phyloP scores from a whole-genome alignment of 1,140 invertebrate genomes.

The Hesperophylax magnus region DNA sequence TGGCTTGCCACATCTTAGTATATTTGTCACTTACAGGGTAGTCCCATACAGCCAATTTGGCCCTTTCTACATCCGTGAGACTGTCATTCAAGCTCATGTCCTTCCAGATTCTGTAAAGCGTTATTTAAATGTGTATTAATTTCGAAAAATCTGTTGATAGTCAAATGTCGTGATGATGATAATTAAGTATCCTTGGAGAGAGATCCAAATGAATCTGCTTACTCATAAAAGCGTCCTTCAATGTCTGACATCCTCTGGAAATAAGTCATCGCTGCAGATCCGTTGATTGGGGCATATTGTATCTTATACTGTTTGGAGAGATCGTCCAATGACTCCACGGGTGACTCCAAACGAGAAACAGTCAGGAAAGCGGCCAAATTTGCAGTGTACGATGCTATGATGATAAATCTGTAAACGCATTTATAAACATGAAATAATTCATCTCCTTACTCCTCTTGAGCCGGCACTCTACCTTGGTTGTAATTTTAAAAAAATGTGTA shows the following conservation, averaged over 20 bases:
- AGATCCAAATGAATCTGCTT: slow-evolving; percentile 30
- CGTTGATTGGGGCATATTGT: slow-evolving; percentile 90
- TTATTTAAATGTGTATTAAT: too few species aligned
- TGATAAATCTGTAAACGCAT: slow-evolving; percentile 80
- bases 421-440: too few species aligned
- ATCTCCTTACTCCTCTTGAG: too few species aligned
- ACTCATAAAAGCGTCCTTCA: slow-evolving; percentile 96
- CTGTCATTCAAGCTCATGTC: slow-evolving; percentile 97
- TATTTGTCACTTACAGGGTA: slow-evolving; percentile 99
- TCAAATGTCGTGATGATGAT: too few species aligned
- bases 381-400: slow-evolving; percentile 98
- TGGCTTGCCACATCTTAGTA: slow-evolving; percentile 98
- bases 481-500: too few species aligned
- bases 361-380: slow-evolving; percentile 96
- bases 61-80: slow-evolving; percentile 87
- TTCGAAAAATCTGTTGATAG: too few species aligned
- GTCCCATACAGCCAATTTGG: slow-evolving; percentile 97
- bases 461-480: too few species aligned
- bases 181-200: too few species aligned
- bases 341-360: slow-evolving; percentile 92
- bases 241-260: slow-evolving; percentile 97
- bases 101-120: slow-evolving; percentile 90
- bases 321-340: slow-evolving; percentile 94
- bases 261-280: slow-evolving; percentile 91
- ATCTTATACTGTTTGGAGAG: slow-evolving; percentile 96